Percentiles rank a stretch among this genome's conserved stretches.
These are phyloP conservation scores for Taenioides sp. DNA, from an alignment of 2,797 vertebrate species.

Conservation along the genomic window DNA sequence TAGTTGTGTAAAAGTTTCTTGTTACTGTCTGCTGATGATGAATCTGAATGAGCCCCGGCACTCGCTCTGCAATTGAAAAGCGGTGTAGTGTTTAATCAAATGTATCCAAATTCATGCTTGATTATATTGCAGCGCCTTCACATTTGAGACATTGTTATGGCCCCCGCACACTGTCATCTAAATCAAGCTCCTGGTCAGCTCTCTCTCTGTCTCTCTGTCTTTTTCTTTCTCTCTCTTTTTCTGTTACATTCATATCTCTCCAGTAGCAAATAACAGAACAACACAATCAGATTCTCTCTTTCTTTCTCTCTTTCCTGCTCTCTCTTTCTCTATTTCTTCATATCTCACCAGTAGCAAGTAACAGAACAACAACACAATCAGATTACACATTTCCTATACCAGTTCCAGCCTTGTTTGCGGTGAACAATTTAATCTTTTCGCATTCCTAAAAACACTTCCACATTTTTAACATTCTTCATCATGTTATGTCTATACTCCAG, in stretches of 20 bases:
- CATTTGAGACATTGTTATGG: slow-evolving; percentile 37
- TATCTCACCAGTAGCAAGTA: no score
- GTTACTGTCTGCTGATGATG: background rate
- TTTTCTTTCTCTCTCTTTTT: no score
- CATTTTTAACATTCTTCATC: slow-evolving; percentile 8
- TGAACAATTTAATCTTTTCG: background rate
- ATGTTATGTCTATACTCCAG: slow-evolving; percentile 8
- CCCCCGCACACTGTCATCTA: slow-evolving; percentile 59
- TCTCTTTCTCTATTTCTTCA: no score
- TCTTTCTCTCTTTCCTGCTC: no score
- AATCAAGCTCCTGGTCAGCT: slow-evolving; percentile 19
- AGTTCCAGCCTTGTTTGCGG: slow-evolving; percentile 18
- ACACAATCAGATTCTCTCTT: no score
- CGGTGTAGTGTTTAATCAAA: background rate
- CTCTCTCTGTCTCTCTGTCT: no score
- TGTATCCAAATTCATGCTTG: slow-evolving; percentile 30
- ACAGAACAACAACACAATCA: background rate
- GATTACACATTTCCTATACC: slow-evolving; percentile 26
- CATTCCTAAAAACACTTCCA: background rate
- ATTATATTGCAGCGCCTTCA: slow-evolving; percentile 41
- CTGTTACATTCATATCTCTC: no score
- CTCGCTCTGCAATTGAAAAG: no score
- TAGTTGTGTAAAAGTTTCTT: background rate
- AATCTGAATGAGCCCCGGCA: no score
- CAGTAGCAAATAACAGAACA: no score